phyloP scores from a whole-genome alignment of 2,797 vertebrate species.

The Tragelaphus oryx region DNA sequence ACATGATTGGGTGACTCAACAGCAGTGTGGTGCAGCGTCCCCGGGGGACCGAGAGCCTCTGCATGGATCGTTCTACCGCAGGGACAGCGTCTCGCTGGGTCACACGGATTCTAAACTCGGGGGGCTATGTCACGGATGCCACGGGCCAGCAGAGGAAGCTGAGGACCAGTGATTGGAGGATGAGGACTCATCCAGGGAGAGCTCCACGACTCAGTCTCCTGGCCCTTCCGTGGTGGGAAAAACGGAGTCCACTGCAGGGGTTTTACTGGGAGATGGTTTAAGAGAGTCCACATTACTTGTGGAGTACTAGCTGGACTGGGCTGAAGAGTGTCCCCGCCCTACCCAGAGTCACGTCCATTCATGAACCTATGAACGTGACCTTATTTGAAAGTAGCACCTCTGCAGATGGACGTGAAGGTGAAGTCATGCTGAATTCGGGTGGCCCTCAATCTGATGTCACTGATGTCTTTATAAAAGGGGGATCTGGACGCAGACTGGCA shows the following conservation, averaged over 20 bases:
- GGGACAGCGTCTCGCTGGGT: neutral
- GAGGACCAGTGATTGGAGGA: rapidly evolving
- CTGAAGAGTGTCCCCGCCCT: neutral
- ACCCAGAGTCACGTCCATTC: rapidly evolving
- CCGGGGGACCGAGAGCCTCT: rapidly evolving
- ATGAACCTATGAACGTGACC: neutral
- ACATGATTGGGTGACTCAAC: neutral
- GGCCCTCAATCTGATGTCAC: neutral
- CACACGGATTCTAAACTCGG: rapidly evolving
- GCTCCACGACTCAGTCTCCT: rapidly evolving
- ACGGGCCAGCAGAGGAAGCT: neutral
- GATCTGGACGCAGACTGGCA: too few species aligned
- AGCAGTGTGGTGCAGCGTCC: neutral
- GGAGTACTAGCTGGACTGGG: too few species aligned
- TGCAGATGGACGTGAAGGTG: neutral
- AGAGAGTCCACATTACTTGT: rapidly evolving
- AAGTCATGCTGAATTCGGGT: neutral
- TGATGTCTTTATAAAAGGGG: neutral
- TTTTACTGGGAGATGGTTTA: too few species aligned
- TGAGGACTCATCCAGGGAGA: rapidly evolving
- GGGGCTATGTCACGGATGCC: rapidly evolving
- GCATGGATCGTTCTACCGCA: rapidly evolving
- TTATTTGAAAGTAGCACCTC: neutral
- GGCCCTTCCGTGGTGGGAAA: rapidly evolving
- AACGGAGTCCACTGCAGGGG: rapidly evolving